Conservation (phyloP, 1,140 invertebrate genomes). For the Euura lappo region DNA sequence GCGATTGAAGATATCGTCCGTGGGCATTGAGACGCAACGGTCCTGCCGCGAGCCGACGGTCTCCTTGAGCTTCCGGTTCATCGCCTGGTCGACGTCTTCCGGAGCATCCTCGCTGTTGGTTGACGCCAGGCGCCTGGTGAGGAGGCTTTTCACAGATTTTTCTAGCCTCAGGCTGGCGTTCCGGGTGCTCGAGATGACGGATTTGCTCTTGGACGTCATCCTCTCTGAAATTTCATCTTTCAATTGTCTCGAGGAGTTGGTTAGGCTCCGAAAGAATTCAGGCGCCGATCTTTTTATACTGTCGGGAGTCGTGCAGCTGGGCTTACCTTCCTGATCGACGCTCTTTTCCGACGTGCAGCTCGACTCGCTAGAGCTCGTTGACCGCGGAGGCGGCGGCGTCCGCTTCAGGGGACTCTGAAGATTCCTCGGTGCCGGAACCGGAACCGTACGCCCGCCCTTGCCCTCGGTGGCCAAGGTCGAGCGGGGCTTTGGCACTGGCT, state of each 20-base stretch:
- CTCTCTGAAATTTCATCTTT: constrained; percentile 61
- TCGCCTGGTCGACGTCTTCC: constrained; percentile 15
- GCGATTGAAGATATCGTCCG: constrained; percentile 56
- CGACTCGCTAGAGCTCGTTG: constrained; percentile 44
- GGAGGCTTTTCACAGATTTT: constrained; percentile 51
- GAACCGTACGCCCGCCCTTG: constrained; percentile 21
- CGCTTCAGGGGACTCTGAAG: constrained; percentile 16
- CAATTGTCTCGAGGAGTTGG: constrained; percentile 55
- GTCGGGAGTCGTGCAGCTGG: constrained; percentile 16
- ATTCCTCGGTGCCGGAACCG: constrained; percentile 48
- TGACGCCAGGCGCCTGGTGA: constrained; percentile 43
- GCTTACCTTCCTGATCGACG: constrained; percentile 36
- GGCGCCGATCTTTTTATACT: constrained; percentile 24
- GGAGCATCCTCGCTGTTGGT: constrained; percentile 34
- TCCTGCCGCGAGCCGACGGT: constrained; percentile 20
- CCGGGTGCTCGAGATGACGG: constrained; percentile 60
- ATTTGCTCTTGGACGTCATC: constrained; percentile 59
- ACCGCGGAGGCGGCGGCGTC: constrained; percentile 19
- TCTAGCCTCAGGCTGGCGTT: constrained; percentile 57
- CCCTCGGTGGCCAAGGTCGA: constrained; percentile 36
- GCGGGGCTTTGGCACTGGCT: constrained; percentile 53
- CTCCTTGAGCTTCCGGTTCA: constrained; percentile 13
- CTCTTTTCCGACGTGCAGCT: constrained; percentile 43
- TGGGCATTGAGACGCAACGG: constrained; percentile 52
- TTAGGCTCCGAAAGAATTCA: constrained; percentile 51